Evolutionary conservation across 2,797 vertebrate species (phyloP).

Genomic region (Sorex maritimensis): DNA sequence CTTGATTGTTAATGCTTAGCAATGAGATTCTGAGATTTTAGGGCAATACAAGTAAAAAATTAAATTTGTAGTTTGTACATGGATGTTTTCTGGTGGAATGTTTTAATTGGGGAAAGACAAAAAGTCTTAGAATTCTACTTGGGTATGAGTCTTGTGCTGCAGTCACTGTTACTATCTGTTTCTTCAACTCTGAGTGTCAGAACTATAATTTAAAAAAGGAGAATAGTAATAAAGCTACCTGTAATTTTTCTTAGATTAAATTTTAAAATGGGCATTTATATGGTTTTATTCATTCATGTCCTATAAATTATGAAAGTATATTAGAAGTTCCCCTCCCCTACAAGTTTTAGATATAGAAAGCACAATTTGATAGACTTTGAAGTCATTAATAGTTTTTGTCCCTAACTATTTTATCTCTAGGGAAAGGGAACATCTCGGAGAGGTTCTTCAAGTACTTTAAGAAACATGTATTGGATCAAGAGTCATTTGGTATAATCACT

Average conservation of each 20-base stretch:
- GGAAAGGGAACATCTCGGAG: neutral
- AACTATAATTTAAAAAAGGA: neutral
- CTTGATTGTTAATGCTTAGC: neutral
- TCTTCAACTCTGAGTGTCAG: neutral
- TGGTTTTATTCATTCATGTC: neutral
- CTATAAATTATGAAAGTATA: neutral
- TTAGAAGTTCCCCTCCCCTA: neutral
- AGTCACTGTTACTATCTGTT: neutral
- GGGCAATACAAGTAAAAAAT: neutral
- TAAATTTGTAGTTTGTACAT: neutral
- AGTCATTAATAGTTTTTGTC: neutral
- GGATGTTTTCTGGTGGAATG: neutral
- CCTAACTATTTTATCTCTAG: neutral
- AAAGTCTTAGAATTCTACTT: neutral
- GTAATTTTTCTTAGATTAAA: neutral
- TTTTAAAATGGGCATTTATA: neutral
- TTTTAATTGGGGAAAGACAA: neutral
- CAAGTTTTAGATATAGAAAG: neutral
- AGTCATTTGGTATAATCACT: too few relatives aligned
- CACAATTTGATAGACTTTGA: neutral
- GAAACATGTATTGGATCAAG: neutral
- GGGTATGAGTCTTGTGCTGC: neutral
- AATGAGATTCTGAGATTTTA: neutral
- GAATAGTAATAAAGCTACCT: neutral
- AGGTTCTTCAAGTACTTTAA: neutral